A percentile compares a stretch with the other conserved stretches of the same genome.
Conservation (phyloP, 1,140 invertebrate species). For the Drosophila rhopaloa region DNA sequence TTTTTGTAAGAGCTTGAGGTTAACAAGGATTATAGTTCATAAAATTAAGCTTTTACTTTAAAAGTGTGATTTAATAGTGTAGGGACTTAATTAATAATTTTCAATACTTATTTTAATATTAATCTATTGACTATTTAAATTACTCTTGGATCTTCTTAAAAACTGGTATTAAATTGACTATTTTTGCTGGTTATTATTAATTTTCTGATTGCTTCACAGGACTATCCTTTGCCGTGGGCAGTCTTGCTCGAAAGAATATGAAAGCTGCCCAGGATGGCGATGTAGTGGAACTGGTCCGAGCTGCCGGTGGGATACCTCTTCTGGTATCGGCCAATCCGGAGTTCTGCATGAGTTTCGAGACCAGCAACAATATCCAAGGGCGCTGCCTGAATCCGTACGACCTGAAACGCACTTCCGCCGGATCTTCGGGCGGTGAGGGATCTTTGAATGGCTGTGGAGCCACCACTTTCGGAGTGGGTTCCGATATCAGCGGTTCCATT, state of each 20-base stretch:
- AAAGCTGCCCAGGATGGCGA: slow-evolving; percentile 88
- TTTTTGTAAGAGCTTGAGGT: too few species aligned
- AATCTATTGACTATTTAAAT: too few species aligned
- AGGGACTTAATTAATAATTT: too few species aligned
- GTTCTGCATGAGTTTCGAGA: slow-evolving; percentile 90
- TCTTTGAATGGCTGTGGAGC: slow-evolving; percentile 90
- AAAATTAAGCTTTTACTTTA: too few species aligned
- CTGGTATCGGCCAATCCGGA: slow-evolving; percentile 93
- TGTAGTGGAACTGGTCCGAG: slow-evolving; percentile 86
- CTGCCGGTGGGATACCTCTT: slow-evolving; percentile 91
- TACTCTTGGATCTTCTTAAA: background rate
- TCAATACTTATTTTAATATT: too few species aligned
- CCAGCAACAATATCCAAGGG: slow-evolving; percentile 89
- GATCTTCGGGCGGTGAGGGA: slow-evolving; percentile 92
- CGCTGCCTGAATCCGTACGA: slow-evolving; percentile 93
- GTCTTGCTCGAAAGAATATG: slow-evolving; percentile 86
- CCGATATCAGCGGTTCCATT: slow-evolving; percentile 95
- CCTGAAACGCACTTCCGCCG: slow-evolving; percentile 87
- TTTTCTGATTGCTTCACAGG: slow-evolving; percentile 17
- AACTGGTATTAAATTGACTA: too few species aligned
- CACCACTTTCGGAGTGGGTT: slow-evolving; percentile 92
- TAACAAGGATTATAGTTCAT: too few species aligned
- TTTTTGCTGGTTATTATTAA: background rate
- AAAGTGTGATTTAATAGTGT: too few species aligned
- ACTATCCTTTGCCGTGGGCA: slow-evolving; percentile 88